Conservation (phyloP, 2,113 vertebrate species). For the Agelaius tricolor region DNA sequence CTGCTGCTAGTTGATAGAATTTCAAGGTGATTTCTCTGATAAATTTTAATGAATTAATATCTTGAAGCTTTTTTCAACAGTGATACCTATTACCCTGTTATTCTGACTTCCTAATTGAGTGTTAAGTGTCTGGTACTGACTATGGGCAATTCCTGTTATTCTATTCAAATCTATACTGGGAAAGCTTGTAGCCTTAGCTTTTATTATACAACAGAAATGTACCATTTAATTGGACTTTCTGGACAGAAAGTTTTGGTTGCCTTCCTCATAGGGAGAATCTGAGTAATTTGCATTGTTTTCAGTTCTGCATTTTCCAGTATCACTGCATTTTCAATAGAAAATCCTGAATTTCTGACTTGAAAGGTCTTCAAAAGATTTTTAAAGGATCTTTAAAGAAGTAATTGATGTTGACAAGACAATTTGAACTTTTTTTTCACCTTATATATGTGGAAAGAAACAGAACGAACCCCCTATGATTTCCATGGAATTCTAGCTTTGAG, state of each 20-base stretch:
- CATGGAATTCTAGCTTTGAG: neutral
- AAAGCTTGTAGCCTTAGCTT: neutral
- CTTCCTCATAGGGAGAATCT: fast-evolving
- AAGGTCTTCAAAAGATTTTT: neutral
- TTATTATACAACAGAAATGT: neutral
- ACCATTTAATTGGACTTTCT: neutral
- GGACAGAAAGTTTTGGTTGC: neutral
- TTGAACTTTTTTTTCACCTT: neutral
- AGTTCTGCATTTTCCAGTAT: neutral
- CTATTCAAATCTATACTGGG: neutral
- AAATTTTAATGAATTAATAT: neutral
- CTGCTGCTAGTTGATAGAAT: neutral
- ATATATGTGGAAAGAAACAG: neutral
- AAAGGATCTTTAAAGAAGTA: neutral
- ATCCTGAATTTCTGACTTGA: neutral
- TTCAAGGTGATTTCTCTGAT: neutral
- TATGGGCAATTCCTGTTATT: neutral
- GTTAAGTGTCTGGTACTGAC: neutral
- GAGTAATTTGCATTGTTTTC: neutral
- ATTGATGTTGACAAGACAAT: neutral
- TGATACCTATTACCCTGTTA: neutral
- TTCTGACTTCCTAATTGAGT: neutral
- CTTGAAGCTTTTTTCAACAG: neutral
- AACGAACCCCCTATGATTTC: neutral
- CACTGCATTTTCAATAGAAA: neutral